phyloP scores from a whole-genome alignment of 2,888 invertebrate species.

The Heliconius hortense region DNA sequence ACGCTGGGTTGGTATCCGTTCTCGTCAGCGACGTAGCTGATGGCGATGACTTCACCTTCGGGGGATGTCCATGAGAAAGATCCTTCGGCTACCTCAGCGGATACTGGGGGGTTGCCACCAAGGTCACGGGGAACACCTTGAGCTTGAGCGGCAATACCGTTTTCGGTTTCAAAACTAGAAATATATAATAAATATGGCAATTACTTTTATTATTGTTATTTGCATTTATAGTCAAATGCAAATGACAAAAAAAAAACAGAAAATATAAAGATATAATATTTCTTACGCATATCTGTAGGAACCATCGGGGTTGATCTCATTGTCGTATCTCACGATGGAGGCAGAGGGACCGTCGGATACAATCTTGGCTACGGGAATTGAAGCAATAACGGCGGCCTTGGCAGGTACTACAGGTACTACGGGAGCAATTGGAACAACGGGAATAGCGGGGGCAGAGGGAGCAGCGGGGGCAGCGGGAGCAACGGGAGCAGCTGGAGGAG shows the following conservation, averaged over 20 bases:
- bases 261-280: background rate
- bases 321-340: slow-evolving; percentile 60
- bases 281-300: slow-evolving; percentile 76
- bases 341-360: slow-evolving; percentile 51
- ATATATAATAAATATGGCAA: slow-evolving; percentile 25
- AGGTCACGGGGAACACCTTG: slow-evolving; percentile 80
- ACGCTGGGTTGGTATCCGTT: slow-evolving; percentile 86
- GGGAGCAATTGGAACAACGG: slow-evolving; percentile 1
- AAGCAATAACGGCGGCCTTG: slow-evolving; percentile 41
- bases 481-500: slow-evolving; percentile 48
- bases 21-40: slow-evolving; percentile 85
- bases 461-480: background rate
- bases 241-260: background rate
- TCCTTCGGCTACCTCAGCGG: slow-evolving; percentile 73
- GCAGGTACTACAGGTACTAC: slow-evolving; percentile 37
- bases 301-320: slow-evolving; percentile 73
- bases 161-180: slow-evolving; percentile 82
- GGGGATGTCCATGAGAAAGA: slow-evolving; percentile 81
- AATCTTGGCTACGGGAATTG: slow-evolving; percentile 44
- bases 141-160: slow-evolving; percentile 83
- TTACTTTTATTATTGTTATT: too few relatives aligned
- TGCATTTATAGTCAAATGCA: background rate
- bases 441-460: slow-evolving; percentile 13
- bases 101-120: slow-evolving; percentile 67
- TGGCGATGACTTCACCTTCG: slow-evolving; percentile 82